Base-by-base conservation (phyloP, 2,888 invertebrate genomes). In the Drosophila seclusa region DNA sequence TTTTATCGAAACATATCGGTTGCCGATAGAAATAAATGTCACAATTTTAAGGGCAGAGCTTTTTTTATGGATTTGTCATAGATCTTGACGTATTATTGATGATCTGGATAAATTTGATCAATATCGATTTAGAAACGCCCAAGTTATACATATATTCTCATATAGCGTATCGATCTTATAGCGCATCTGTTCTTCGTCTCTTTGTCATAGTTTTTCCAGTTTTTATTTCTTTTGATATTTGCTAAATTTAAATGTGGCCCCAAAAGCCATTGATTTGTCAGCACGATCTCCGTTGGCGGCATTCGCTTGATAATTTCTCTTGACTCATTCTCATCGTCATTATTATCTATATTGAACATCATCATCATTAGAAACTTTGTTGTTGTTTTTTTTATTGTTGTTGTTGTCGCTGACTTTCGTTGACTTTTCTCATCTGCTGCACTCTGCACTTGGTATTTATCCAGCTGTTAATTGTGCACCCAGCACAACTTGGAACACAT, bases 401-500 rank as follows among this genome's bases (percentile, higher is more conserved):
- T 38, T 38, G 40, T 52, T 71, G 60, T 65, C 50, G 57, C 50
- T 60, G 54, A 16, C 40, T 55, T 58, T 21, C 57, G 67, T 73
- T 79, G 79, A 76, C 83, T 82, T 73, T 82, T 68, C 68, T 58
- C 78, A 74, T 69, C 57, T 78, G 68, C 52, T 54, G 57, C 55
- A 38, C 38, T 34, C 31, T 34, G 24, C 77, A 61, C 63, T 68
- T 52, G 65, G 36, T 85, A 79, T 85, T 85, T 87, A 82, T 82
- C 68, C 85, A 85, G 85, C 85, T 85, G 90, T 87, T 87, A 87
- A 85, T 87, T 86, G 87, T 76, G 74, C 52, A 68, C 29, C 48
- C 68, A 68, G 34, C 58, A 50, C 76, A 49, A 24, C 40, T 38
- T 55, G 38, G 57, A 58, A 40, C 29, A 62, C 32, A 50, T 62